phyloP scores from a whole-genome alignment of 1,140 invertebrate species.

The Oryzaephilus surinamensis region DNA sequence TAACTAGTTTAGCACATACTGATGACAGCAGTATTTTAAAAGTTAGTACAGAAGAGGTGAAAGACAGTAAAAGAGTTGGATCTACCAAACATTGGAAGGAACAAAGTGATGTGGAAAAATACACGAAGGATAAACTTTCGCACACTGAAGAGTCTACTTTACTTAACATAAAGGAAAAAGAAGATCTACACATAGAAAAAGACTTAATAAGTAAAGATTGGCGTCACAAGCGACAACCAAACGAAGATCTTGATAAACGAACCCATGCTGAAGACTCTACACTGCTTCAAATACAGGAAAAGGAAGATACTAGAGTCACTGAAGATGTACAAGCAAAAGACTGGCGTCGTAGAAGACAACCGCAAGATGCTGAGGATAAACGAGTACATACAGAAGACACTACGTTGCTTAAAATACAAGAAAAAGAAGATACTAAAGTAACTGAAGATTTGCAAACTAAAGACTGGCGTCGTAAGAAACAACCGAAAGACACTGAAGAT shows the following conservation, averaged over 20 bases:
- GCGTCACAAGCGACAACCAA: conserved; percentile 1
- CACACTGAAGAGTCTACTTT: conserved; percentile 11
- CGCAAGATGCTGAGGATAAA: not conserved
- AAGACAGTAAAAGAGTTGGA: conserved; percentile 21
- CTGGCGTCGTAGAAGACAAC: conserved; percentile 7
- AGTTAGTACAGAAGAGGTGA: too few species aligned
- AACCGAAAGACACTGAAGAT: too few species aligned
- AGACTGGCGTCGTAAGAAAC: too few species aligned
- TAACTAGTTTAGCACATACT: too few species aligned
- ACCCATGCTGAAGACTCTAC: not conserved
- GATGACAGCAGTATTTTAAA: too few species aligned
- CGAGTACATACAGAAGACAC: not conserved
- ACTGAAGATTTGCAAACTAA: too few species aligned
- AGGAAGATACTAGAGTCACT: conserved; percentile 17
- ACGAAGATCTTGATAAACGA: not conserved
- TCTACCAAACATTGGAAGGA: conserved; percentile 16
- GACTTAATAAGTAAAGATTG: conserved; percentile 14
- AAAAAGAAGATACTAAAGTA: too few species aligned
- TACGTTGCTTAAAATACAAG: too few species aligned
- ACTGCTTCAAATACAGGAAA: conserved; percentile 23
- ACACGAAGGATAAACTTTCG: too few species aligned
- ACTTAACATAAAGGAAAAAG: conserved; percentile 21
- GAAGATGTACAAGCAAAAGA: conserved; percentile 14
- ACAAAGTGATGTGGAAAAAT: conserved; percentile 4
- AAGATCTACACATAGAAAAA: conserved; percentile 15